A percentile compares a stretch with the other conserved stretches of the same genome.
Evolutionary conservation across 2,888 invertebrate species (phyloP).

Genomic region (Ferrisia virgata): DNA sequence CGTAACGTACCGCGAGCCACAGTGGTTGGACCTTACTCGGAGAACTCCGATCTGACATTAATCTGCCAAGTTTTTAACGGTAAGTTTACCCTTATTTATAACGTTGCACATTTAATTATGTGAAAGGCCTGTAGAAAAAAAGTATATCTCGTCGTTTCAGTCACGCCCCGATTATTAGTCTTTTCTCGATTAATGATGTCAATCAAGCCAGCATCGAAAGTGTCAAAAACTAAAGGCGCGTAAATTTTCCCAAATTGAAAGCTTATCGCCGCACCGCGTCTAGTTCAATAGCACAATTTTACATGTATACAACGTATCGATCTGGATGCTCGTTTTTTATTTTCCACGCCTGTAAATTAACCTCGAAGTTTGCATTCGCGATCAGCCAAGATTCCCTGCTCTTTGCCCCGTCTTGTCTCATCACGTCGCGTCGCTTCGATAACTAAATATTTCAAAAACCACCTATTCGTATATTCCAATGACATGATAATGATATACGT

Average conservation of each 20-base stretch:
- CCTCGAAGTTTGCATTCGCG: not conserved
- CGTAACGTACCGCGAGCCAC: conserved; percentile 68
- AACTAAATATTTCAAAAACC: not conserved
- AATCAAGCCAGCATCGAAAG: not conserved
- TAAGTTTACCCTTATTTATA: conserved; percentile 58
- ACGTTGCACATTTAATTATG: not conserved
- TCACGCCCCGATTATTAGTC: conserved; percentile 17
- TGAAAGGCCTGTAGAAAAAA: not conserved
- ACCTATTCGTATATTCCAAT: no score
- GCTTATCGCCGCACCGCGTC: conserved; percentile 26
- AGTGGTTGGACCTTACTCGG: conserved; percentile 78
- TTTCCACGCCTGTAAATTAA: not conserved
- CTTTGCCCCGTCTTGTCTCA: no score
- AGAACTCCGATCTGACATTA: conserved; percentile 71
- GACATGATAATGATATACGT: no score
- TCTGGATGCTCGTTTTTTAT: not conserved
- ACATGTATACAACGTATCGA: not conserved
- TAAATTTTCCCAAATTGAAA: conserved; percentile 24
- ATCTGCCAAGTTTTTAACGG: conserved; percentile 79
- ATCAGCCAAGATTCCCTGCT: not conserved
- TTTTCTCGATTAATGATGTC: conserved; percentile 15
- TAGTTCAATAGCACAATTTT: not conserved
- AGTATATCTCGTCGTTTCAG: not conserved
- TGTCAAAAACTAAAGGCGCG: conserved; percentile 31
- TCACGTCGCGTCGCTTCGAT: not conserved